Percentiles rank a stretch among this genome's conserved stretches.
Conservation (phyloP, 2,113 vertebrate genomes). For the Eubucco bourcierii region DNA sequence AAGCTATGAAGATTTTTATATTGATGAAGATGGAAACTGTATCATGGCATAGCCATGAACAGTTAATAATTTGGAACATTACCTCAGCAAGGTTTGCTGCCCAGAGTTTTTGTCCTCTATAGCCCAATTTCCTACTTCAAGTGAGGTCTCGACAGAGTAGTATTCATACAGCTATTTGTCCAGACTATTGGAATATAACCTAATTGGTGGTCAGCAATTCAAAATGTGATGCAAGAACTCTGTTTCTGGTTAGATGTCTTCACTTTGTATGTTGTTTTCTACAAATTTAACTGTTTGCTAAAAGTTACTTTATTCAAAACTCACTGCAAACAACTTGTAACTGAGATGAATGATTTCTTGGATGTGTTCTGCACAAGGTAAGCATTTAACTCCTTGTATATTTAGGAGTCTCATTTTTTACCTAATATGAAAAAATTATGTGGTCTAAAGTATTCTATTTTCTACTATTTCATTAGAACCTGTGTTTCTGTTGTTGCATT, state of each 20-base stretch:
- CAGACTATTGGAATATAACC: constrained; percentile 32
- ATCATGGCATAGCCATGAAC: neutral
- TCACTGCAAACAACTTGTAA: neutral
- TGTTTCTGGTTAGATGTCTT: neutral
- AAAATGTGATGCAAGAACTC: constrained; percentile 9
- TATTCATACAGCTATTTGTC: constrained; percentile 38
- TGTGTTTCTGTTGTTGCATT: neutral
- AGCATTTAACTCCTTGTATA: neutral
- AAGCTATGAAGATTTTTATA: neutral
- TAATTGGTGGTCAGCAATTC: constrained; percentile 14
- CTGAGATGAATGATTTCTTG: neutral
- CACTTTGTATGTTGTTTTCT: neutral
- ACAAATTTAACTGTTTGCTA: neutral
- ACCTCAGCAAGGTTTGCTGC: constrained; percentile 2
- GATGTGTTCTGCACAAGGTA: neutral
- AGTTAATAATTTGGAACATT: constrained; percentile 15
- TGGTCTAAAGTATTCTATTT: neutral
- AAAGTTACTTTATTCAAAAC: neutral
- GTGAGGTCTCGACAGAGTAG: constrained; percentile 11
- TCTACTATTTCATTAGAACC: neutral
- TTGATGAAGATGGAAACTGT: neutral
- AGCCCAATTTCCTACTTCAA: constrained; percentile 35
- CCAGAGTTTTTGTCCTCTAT: constrained; percentile 18
- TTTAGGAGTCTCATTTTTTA: neutral
- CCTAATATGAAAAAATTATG: neutral